phyloP scores from a whole-genome alignment of 2,113 vertebrate species.

The Gila orcuttii region DNA sequence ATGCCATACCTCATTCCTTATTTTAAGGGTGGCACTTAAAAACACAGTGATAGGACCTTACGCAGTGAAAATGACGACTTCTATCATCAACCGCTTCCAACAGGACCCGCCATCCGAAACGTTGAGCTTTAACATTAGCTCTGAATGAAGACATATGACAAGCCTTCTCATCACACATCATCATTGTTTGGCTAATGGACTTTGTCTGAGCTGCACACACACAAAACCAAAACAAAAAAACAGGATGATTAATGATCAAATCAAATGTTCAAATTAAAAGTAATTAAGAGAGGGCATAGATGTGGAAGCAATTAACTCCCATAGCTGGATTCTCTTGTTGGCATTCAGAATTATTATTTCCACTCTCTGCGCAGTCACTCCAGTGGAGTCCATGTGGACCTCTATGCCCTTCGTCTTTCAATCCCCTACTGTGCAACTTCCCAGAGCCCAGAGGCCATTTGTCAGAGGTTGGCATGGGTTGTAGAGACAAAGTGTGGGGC shows the following conservation, averaged over 20 bases:
- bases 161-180: slow-evolving; percentile 49
- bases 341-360: slow-evolving; percentile 40
- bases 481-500: not conserved
- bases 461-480: slow-evolving; percentile 44
- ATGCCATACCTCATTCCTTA: slow-evolving; percentile 44
- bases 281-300: slow-evolving; percentile 60
- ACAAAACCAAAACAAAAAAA: not conserved
- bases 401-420: slow-evolving; percentile 3
- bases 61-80: slow-evolving; percentile 39
- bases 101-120: slow-evolving; percentile 38
- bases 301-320: slow-evolving; percentile 53
- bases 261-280: slow-evolving; percentile 57
- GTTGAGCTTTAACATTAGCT: not conserved
- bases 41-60: slow-evolving; percentile 22
- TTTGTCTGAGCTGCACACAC: slow-evolving; percentile 31
- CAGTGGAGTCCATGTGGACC: slow-evolving; percentile 43
- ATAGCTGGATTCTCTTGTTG: slow-evolving; percentile 9
- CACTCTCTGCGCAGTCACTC: slow-evolving; percentile 40
- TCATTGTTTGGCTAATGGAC: slow-evolving; percentile 46
- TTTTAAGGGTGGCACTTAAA: slow-evolving; percentile 8
- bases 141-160: slow-evolving; percentile 38
- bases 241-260: slow-evolving; percentile 40
- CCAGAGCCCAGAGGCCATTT: slow-evolving; percentile 46
- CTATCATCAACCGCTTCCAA: slow-evolving; percentile 51
- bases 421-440: slow-evolving; percentile 23